Percentiles rank a stretch among this genome's conserved stretches.
Conservation (phyloP, 2,888 invertebrate genomes). For the Sarcophaga rosellei region DNA sequence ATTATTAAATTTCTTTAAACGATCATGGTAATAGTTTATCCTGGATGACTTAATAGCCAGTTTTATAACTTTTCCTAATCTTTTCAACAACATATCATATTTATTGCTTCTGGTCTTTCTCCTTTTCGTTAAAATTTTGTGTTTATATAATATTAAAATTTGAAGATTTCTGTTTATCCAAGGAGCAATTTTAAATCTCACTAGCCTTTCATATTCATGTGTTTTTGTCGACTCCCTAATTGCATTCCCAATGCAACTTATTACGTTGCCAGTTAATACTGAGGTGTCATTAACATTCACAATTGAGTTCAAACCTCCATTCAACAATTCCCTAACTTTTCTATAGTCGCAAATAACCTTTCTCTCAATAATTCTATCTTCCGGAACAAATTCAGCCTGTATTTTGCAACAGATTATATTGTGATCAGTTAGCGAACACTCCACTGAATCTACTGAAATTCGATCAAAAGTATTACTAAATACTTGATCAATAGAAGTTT, state of each 20-base stretch:
- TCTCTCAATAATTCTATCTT: no score
- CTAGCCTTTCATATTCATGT: neutral
- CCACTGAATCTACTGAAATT: neutral
- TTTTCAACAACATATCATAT: neutral
- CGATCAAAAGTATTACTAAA: conserved; percentile 17
- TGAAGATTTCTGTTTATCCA: conserved; percentile 11
- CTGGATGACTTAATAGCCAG: neutral
- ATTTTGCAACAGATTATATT: conserved; percentile 13
- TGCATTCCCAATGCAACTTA: neutral
- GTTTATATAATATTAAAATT: conserved; percentile 3
- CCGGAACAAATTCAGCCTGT: neutral
- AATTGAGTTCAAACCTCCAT: neutral
- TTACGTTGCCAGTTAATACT: no score
- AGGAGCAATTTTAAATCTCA: conserved; percentile 17
- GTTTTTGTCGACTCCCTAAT: neutral
- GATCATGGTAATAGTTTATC: neutral
- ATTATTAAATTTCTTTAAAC: neutral
- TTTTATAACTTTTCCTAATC: neutral
- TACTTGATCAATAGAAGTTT: conserved; percentile 34
- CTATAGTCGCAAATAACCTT: neutral
- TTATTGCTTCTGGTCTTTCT: neutral
- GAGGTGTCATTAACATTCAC: neutral
- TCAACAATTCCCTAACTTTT: neutral
- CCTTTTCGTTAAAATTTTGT: neutral
- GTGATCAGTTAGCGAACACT: conserved; percentile 17